A percentile compares a stretch with the other conserved stretches of the same genome.
Evolutionary conservation across 2,888 invertebrate species (phyloP).

Genomic region (Lobophora halterata): DNA sequence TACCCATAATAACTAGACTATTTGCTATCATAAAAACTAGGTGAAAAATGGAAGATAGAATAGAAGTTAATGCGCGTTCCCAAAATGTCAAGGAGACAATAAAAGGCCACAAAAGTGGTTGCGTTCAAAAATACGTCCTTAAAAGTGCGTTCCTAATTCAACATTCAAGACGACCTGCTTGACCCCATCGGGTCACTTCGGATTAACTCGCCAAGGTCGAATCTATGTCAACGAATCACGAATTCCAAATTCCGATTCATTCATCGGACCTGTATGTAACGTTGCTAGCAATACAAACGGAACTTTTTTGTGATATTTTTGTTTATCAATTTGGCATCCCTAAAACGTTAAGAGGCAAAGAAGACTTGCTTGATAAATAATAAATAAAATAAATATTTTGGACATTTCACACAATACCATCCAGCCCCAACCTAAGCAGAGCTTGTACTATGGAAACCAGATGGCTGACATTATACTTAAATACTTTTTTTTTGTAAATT

Average conservation of each 20-base stretch:
- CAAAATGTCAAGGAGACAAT: slow-evolving; percentile 21
- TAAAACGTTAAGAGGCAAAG: no score
- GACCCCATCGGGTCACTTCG: slow-evolving; percentile 43
- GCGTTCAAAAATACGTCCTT: slow-evolving; percentile 13
- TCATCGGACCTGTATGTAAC: slow-evolving; percentile 35
- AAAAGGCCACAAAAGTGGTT: slow-evolving; percentile 14
- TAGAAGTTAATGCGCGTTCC: slow-evolving; percentile 19
- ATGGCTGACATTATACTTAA: no score
- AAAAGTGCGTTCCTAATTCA: slow-evolving; percentile 29
- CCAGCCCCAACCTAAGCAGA: no score
- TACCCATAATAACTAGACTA: no score
- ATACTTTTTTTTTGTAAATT: no score
- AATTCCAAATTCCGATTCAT: slow-evolving; percentile 40
- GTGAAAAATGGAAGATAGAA: no score
- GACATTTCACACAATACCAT: no score
- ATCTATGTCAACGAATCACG: slow-evolving; percentile 46
- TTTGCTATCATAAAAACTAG: no score
- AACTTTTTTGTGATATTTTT: slow-evolving; percentile 13
- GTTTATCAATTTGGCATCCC: slow-evolving; percentile 8
- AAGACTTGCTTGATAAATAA: no score
- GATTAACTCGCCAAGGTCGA: slow-evolving; percentile 48
- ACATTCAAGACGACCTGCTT: slow-evolving; percentile 38
- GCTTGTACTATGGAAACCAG: no score
- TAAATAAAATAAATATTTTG: no score
- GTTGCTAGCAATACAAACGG: slow-evolving; percentile 6